Evolutionary conservation across 2,113 vertebrate species (phyloP).

Genomic region (Varanus salvator): DNA sequence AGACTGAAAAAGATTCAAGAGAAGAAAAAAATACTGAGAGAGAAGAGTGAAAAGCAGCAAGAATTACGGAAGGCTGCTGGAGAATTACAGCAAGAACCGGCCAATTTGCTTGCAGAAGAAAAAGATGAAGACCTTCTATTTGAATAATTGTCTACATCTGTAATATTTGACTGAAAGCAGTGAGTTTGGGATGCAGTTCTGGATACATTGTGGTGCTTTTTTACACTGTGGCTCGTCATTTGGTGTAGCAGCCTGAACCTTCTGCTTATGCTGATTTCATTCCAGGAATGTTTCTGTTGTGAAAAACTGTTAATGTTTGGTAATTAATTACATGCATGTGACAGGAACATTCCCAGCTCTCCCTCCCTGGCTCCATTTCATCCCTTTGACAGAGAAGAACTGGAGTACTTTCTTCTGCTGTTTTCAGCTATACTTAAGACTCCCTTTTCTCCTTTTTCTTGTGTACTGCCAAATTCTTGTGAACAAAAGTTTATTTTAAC

Average conservation of each 20-base stretch:
- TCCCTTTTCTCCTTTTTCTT: not conserved
- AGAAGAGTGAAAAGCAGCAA: conserved; percentile 87
- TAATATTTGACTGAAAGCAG: conserved; percentile 27
- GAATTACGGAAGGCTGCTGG: conserved; percentile 81
- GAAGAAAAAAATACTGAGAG: conserved; percentile 96
- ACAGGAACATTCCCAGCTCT: conserved; percentile 6
- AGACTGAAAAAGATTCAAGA: conserved; percentile 99
- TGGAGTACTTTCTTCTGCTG: not conserved
- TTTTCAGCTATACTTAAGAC: not conserved
- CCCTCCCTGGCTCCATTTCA: not conserved
- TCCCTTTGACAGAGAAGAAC: not conserved
- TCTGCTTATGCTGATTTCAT: conserved; percentile 66
- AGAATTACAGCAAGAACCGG: conserved; percentile 81
- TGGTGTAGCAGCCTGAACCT: conserved; percentile 54
- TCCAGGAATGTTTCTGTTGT: conserved; percentile 11
- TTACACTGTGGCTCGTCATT: conserved; percentile 60
- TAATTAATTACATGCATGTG: not conserved
- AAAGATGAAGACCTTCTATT: conserved; percentile 95
- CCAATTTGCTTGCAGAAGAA: conserved; percentile 92
- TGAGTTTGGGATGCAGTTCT: conserved; percentile 46
- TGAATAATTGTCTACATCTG: conserved; percentile 78
- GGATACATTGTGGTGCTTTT: conserved; percentile 55
- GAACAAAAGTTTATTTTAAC: not conserved
- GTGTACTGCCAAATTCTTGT: conserved; percentile 13
- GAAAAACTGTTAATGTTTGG: not conserved